These are phyloP conservation scores for Lottia gigantea DNA, from an alignment of 2,888 invertebrate species.

Conservation along the genomic window DNA sequence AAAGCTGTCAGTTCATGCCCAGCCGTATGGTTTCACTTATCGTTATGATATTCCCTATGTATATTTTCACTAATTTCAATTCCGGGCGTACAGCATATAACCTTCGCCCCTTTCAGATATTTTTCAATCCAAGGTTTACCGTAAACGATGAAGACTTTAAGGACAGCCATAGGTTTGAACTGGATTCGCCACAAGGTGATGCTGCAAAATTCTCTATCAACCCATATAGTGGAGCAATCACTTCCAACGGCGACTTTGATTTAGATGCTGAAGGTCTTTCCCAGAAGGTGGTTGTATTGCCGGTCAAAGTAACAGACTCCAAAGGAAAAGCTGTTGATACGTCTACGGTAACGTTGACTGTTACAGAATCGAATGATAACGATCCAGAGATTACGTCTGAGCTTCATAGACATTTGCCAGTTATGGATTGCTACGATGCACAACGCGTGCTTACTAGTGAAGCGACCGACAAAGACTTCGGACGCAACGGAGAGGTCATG, in stretches of 20 bases:
- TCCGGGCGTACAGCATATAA: background rate
- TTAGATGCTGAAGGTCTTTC: background rate
- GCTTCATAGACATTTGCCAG: background rate
- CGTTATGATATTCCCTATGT: background rate
- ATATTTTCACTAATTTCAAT: background rate
- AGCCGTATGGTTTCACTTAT: too few species aligned
- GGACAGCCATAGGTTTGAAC: background rate
- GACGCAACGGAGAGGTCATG: conserved; percentile 1
- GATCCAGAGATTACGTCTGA: background rate
- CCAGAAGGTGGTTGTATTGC: background rate
- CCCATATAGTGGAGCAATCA: background rate
- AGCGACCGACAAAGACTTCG: conserved; percentile 9
- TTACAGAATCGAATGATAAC: conserved; percentile 16
- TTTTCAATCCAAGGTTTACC: background rate
- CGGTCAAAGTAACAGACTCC: conserved; percentile 15
- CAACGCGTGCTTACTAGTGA: background rate
- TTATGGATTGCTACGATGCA: conserved; percentile 9
- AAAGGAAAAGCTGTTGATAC: conserved; percentile 16
- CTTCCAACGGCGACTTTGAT: background rate
- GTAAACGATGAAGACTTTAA: conserved; percentile 5
- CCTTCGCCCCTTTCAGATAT: conserved; percentile 3
- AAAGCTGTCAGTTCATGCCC: too few species aligned
- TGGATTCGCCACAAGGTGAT: background rate
- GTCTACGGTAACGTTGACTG: background rate
- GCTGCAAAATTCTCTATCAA: background rate